Evolutionary conservation across 1,140 invertebrate species (phyloP).

Genomic region (Dreissena polymorpha): DNA sequence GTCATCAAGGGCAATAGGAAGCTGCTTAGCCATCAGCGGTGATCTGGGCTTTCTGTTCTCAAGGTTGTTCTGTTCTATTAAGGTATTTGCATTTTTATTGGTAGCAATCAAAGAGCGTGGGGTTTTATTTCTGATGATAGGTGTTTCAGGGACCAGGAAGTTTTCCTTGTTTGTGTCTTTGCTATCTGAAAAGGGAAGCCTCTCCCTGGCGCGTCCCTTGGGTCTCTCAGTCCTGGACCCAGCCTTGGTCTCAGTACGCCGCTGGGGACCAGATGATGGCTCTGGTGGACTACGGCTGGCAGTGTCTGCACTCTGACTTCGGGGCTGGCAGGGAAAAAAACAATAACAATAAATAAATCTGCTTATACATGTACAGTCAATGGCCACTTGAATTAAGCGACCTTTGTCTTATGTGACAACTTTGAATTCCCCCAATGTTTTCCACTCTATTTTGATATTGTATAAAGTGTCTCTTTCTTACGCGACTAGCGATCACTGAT

Average conservation of each 20-base stretch:
- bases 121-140: slow-evolving; percentile 57
- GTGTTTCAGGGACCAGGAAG: slow-evolving; percentile 77
- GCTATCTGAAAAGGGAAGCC: slow-evolving; percentile 59
- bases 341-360: not conserved
- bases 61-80: slow-evolving; percentile 46
- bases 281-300: slow-evolving; percentile 35
- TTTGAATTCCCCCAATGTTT: too few relatives aligned
- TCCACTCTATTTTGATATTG: too few relatives aligned
- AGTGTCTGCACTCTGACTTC: slow-evolving; percentile 61
- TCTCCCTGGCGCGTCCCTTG: slow-evolving; percentile 65
- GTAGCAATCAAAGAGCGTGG: slow-evolving; percentile 3
- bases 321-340: slow-evolving; percentile 33
- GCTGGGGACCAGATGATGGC: slow-evolving; percentile 14
- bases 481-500: too few relatives aligned
- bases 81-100: slow-evolving; percentile 29
- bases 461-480: too few relatives aligned
- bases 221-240: slow-evolving; percentile 49
- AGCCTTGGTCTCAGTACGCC: slow-evolving; percentile 25
- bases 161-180: slow-evolving; percentile 61
- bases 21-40: slow-evolving; percentile 65
- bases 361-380: too few relatives aligned
- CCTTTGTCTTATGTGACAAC: too few relatives aligned
- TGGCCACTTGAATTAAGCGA: too few relatives aligned
- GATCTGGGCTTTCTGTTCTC: slow-evolving; percentile 62
- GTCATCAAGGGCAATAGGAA: slow-evolving; percentile 69